These are phyloP conservation scores for Brenthis daphne DNA, from an alignment of 2,888 invertebrate genomes.

Conservation along the genomic window DNA sequence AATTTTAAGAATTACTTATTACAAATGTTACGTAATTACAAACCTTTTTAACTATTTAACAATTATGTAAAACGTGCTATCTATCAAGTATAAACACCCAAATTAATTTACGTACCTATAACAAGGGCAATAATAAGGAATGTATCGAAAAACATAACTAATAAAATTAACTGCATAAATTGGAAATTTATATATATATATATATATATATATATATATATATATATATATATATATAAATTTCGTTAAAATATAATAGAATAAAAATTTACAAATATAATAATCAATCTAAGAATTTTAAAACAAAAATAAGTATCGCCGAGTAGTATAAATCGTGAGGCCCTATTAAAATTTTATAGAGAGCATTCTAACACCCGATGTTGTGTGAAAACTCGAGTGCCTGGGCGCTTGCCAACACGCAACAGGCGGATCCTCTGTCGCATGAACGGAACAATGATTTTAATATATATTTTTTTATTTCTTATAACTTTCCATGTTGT, in stretches of 20 bases:
- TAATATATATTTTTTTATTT: constrained; percentile 20
- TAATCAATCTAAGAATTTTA: neutral
- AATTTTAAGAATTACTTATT: no score
- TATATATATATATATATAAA: no score
- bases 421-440: constrained; percentile 55
- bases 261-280: neutral
- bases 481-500: constrained; percentile 7
- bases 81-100: no score
- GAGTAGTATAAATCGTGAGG: constrained; percentile 27
- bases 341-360: constrained; percentile 41
- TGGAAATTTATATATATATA: no score
- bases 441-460: constrained; percentile 33
- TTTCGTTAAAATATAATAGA: no score
- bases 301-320: constrained; percentile 15
- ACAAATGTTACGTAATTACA: no score
- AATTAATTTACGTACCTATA: no score
- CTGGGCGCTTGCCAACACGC: constrained; percentile 60
- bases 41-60: no score
- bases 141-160: no score
- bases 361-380: constrained; percentile 53
- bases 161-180: neutral
- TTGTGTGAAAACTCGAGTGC: constrained; percentile 50
- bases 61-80: no score
- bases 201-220: no score
- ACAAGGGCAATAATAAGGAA: no score